Evolutionary conservation across 2,888 invertebrate species (phyloP), one percentile per base, ranked within the genome.

Genomic region (Hetaerina titia): DNA sequence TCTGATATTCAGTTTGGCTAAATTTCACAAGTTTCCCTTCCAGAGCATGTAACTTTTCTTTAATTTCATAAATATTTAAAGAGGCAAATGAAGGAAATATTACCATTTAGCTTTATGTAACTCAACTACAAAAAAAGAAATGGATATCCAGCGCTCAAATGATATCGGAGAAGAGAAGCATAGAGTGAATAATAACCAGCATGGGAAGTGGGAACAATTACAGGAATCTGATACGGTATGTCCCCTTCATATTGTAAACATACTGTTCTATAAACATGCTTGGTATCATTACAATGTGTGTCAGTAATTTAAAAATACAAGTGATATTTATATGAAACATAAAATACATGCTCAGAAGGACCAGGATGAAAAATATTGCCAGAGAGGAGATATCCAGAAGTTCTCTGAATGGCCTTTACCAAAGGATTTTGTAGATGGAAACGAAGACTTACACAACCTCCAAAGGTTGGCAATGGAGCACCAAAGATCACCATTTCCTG

Each of bases 401-500:
- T 56, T 69, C 69, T 8, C 69, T 17, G 92, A n/a, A 92, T 56
- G 92, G 92, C 64, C 56, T 17, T 11, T 56, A 56, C 69, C 92
- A 11, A 64, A 74, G 69, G 92, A 92, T 13, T n/a, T 56, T 8
- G 45, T 25, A 2, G 92, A 92, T 92, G 92, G 69, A 74, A 69
- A 92, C 5, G 56, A 56, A 64, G 31, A 64, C 22, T 22, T 92
- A 22, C 56, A 56, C 19, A 74, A 92, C 56, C 57, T 92, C 22
- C 92, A 92, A 56, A 92, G 69, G 19, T 69, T 92, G 6, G 64
- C 74, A 15, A 69, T 92, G 92, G 92, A 92, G n/a, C 31, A 92
- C 13, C 56, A 69, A 17, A 92, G 60, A 69, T 22, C 92, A 74
- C 92, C 92, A 74, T 92, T 92, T 92, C 92, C 92, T 15, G 92